A percentile compares a stretch with the other conserved stretches of the same genome.
phyloP scores from a whole-genome alignment of 2,113 vertebrate species.

The Sorex araneus region DNA sequence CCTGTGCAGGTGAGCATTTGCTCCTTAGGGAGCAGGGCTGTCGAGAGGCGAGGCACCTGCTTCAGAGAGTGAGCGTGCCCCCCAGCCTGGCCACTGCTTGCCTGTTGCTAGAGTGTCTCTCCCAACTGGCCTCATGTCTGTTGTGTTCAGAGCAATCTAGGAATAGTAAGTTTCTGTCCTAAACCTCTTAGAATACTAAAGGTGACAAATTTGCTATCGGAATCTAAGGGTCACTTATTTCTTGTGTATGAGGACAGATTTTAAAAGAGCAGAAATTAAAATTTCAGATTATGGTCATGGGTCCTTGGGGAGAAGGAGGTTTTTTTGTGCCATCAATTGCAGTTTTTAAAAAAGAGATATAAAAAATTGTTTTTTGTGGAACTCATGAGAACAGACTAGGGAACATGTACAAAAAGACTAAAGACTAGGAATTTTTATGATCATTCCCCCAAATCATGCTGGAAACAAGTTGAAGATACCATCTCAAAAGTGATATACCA shows the following conservation, averaged over 20 bases:
- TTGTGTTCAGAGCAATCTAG: slow-evolving; percentile 35
- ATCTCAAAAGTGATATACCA: no score
- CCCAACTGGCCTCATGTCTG: background rate
- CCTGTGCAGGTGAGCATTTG: slow-evolving; percentile 17
- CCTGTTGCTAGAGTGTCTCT: background rate
- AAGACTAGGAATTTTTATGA: background rate
- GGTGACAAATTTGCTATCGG: slow-evolving; percentile 19
- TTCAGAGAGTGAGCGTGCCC: background rate
- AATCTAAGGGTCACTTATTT: slow-evolving; percentile 49
- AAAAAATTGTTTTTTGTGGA: background rate
- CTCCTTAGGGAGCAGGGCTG: background rate
- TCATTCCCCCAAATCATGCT: background rate
- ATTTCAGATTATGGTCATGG: background rate
- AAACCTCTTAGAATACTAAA: slow-evolving; percentile 61
- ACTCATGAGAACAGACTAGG: background rate
- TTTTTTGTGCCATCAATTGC: background rate
- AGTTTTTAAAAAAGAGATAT: background rate
- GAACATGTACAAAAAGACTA: background rate
- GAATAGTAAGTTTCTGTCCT: slow-evolving; percentile 11
- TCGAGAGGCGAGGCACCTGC: background rate
- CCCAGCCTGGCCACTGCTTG: background rate
- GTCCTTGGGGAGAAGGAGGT: background rate
- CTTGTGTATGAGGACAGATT: background rate
- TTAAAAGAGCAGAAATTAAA: slow-evolving; percentile 42
- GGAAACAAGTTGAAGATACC: background rate